Base-by-base conservation (phyloP, 2,888 invertebrate genomes). In the Lepidocyrtoides sp. region DNA sequence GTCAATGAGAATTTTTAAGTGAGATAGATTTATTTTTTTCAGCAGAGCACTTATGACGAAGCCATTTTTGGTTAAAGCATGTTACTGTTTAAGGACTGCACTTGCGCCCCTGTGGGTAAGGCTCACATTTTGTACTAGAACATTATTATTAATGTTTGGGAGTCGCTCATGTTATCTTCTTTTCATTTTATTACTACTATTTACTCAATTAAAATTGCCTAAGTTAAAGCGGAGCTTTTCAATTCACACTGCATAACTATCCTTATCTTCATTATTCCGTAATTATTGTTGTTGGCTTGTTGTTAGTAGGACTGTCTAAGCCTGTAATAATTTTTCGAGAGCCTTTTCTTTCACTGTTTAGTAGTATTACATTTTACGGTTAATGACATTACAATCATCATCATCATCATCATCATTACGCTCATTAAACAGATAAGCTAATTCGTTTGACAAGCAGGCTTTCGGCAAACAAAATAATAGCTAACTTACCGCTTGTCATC, bases 401-500 rank as follows among this genome's bases (percentile, higher is more conserved):
- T 54, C 17, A 54, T 54, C 63, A 29, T 29, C 10, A 36, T 66
- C 32, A 66, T 66, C 66, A 66, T 32, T 20, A 72, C 29, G 63
- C 63, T 72, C 72, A 44, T 1, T 10, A 44, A 44, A 20, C 41
- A 44, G 72, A 72, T 72, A 41, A 72, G 20, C 72, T 72, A 72
- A 72, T 72, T 72, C 72, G 23, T 72, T 72, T 72, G 72, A 72
- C 72, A 44, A 44, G 20, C 23, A 44, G 20, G 17, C 32, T 36
- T 44, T 41, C 41, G n/a, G n/a, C n/a, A n/a, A 23, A 44, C 36
- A 36, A 23, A 1, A 36, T 23, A 36, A 72, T 44, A 44, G 36
- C 36, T 36, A n/a, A 14, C 77, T 51, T 32, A 32, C 29, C 54
- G 10, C 77, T 77, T 77, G 77, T 77, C 77, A 77, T 77, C 77